These are phyloP conservation scores for Andinoacara biseriatus DNA, from an alignment of 2,113 vertebrate species.

Conservation along the genomic window DNA sequence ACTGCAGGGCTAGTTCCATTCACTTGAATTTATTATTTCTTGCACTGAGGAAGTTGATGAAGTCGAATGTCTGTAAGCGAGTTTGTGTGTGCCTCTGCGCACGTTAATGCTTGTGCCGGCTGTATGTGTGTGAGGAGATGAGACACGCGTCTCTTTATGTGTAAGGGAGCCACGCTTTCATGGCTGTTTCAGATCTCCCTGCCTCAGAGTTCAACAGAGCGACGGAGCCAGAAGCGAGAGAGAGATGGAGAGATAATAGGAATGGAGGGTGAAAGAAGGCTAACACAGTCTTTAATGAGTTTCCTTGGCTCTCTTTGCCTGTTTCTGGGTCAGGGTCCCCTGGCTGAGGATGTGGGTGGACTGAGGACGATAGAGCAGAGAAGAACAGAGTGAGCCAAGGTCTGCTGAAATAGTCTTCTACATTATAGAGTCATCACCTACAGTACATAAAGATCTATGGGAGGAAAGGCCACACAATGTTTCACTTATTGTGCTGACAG, in stretches of 20 bases:
- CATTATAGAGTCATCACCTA: slow-evolving; percentile 63
- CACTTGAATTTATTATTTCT: slow-evolving; percentile 72
- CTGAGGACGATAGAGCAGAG: slow-evolving; percentile 49
- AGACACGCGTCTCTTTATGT: slow-evolving; percentile 33
- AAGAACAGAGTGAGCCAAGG: slow-evolving; percentile 49
- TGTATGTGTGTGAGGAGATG: slow-evolving; percentile 21
- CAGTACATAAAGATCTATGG: slow-evolving; percentile 17
- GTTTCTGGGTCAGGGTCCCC: slow-evolving; percentile 79
- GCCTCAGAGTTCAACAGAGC: slow-evolving; percentile 62
- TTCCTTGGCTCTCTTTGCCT: slow-evolving; percentile 70
- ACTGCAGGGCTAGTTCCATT: slow-evolving; percentile 64
- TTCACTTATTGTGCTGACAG: background rate
- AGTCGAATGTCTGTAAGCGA: slow-evolving; percentile 55
- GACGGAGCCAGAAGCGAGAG: slow-evolving; percentile 59
- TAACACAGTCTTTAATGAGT: slow-evolving; percentile 76
- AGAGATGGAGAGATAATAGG: slow-evolving; percentile 72
- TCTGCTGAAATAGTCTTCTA: slow-evolving; percentile 45
- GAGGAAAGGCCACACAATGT: slow-evolving; percentile 23
- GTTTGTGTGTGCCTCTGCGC: slow-evolving; percentile 32
- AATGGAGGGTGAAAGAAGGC: slow-evolving; percentile 68
- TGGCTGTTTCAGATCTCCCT: slow-evolving; percentile 74
- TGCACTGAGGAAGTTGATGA: slow-evolving; percentile 67
- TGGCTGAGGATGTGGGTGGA: slow-evolving; percentile 72
- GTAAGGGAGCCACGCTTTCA: slow-evolving; percentile 61
- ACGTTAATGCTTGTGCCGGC: background rate